Evolutionary conservation across 2,888 invertebrate genomes (phyloP).

Genomic region (Habrosyne pyritoides): DNA sequence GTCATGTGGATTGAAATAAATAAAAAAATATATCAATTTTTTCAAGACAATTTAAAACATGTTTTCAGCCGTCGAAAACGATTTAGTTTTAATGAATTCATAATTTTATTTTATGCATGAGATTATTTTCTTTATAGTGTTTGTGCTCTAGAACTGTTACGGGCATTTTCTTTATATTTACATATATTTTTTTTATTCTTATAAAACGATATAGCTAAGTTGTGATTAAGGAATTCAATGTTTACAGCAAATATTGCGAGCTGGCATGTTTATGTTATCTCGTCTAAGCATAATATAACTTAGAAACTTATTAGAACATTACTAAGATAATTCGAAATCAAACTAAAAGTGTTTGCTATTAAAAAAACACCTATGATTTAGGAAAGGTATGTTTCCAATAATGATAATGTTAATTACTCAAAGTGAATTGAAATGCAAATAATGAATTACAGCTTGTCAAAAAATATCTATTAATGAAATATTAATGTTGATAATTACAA

Average conservation of each 20-base stretch:
- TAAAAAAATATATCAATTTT: conserved; percentile 6
- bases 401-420: neutral
- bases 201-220: no score
- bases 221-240: no score
- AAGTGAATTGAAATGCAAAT: neutral
- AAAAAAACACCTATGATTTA: no score
- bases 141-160: neutral
- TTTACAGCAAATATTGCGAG: no score
- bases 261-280: no score
- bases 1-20: conserved; percentile 5
- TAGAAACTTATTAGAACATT: no score
- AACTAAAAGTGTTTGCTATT: no score
- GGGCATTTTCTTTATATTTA: conserved; percentile 5
- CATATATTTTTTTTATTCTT: neutral
- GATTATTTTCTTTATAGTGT: neutral
- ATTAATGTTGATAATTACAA: neutral
- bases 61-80: no score
- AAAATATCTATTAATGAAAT: neutral
- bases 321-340: no score
- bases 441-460: neutral
- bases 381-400: neutral
- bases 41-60: no score
- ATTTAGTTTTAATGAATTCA: neutral
- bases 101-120: neutral
- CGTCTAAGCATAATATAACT: no score